Percentiles rank a stretch among this genome's conserved stretches.
These are phyloP conservation scores for Tenodera sinensis DNA, from an alignment of 2,888 invertebrate species.

Conservation along the genomic window DNA sequence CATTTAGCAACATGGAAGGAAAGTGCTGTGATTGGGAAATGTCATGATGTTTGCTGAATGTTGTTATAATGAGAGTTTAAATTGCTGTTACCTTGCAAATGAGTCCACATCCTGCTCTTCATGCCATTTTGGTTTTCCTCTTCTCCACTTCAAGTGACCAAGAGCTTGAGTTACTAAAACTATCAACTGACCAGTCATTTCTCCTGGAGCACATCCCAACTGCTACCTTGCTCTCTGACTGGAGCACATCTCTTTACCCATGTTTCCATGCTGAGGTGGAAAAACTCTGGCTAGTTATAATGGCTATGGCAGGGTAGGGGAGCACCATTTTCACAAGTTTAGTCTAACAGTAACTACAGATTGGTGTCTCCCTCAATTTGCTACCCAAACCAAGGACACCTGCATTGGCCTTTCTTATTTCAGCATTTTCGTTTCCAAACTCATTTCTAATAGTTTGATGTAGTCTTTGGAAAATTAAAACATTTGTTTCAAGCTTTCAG, in stretches of 20 bases:
- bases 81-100: neutral
- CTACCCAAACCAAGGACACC: neutral
- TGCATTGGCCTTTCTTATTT: neutral
- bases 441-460: neutral
- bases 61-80: neutral
- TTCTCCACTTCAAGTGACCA: neutral
- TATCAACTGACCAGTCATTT: neutral
- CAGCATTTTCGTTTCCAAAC: neutral
- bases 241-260: neutral
- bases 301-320: neutral
- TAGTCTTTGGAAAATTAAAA: neutral
- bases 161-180: neutral
- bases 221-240: neutral
- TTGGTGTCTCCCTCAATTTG: neutral
- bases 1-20: neutral
- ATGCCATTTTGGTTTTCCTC: neutral
- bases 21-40: neutral
- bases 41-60: neutral
- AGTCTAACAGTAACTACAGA: neutral
- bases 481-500: no score
- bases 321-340: neutral
- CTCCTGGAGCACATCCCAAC: neutral
- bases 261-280: slow-evolving; percentile 31
- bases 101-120: neutral
- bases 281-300: slow-evolving; percentile 31